Evolutionary conservation across 2,888 invertebrate genomes (phyloP).

Genomic region (Diarsia mendica): DNA sequence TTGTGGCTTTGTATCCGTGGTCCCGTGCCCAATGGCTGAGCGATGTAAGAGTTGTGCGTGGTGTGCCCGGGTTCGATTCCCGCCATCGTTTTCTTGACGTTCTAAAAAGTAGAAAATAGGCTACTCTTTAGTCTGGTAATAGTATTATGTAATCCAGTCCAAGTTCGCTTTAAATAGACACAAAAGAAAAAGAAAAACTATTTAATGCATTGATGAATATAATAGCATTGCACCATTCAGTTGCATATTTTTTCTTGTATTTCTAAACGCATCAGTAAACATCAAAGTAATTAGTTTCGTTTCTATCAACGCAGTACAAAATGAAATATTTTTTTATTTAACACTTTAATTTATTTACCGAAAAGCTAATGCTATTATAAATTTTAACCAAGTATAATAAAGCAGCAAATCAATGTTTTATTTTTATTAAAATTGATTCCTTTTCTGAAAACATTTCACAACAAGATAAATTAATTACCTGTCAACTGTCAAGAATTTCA

Average conservation of each 20-base stretch:
- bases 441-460: neutral
- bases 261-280: constrained; percentile 40
- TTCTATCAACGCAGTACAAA: constrained; percentile 7
- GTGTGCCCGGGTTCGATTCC: constrained; percentile 10
- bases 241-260: constrained; percentile 4
- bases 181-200: neutral
- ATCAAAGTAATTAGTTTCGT: constrained; percentile 20
- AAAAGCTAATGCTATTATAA: neutral
- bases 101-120: neutral
- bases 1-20: no score
- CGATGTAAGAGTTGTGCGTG: neutral
- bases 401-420: neutral
- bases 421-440: neutral
- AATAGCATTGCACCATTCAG: neutral
- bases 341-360: neutral
- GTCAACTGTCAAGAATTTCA: no score
- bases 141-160: neutral
- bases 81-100: neutral
- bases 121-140: neutral
- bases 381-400: neutral
- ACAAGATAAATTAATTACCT: neutral
- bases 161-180: neutral
- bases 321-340: neutral
- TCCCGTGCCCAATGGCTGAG: neutral
- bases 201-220: neutral